Conservation (phyloP, 2,888 invertebrate genomes). For the Drosophila kanekoi region DNA sequence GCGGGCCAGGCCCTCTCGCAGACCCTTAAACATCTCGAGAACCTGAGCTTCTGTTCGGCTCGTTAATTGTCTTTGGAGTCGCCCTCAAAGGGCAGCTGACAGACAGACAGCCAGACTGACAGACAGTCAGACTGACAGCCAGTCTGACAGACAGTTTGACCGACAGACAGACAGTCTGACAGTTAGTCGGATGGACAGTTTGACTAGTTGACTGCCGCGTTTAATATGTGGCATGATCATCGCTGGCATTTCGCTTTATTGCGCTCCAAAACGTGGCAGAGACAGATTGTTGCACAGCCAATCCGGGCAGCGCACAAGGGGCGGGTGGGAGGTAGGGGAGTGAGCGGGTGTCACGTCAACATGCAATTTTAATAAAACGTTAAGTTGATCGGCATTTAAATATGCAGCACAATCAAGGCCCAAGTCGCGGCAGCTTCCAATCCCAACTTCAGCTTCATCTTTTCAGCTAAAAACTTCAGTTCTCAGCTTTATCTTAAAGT, state of each 20-base stretch:
- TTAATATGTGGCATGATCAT: slow-evolving; percentile 66
- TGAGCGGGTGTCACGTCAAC: neutral
- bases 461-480: slow-evolving; percentile 1
- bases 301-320: neutral
- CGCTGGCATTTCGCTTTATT: slow-evolving; percentile 49
- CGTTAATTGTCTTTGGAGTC: slow-evolving; percentile 56
- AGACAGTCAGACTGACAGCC: slow-evolving; percentile 2
- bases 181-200: slow-evolving; percentile 17
- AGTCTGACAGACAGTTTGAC: slow-evolving; percentile 4
- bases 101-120: neutral
- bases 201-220: slow-evolving; percentile 48
- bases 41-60: slow-evolving; percentile 28
- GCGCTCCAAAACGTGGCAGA: slow-evolving; percentile 63
- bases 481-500: slow-evolving; percentile 15
- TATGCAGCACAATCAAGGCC: slow-evolving; percentile 30
- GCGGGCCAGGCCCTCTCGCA: neutral
- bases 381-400: slow-evolving; percentile 44
- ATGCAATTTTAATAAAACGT: slow-evolving; percentile 50
- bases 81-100: slow-evolving; percentile 12
- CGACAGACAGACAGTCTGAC: neutral
- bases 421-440: slow-evolving; percentile 4
- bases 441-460: slow-evolving; percentile 5
- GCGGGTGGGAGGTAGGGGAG: neutral
- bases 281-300: slow-evolving; percentile 65
- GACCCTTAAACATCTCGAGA: neutral